Evolutionary conservation across 2,888 invertebrate genomes (phyloP).

Genomic region (Drosophila rubida): DNA sequence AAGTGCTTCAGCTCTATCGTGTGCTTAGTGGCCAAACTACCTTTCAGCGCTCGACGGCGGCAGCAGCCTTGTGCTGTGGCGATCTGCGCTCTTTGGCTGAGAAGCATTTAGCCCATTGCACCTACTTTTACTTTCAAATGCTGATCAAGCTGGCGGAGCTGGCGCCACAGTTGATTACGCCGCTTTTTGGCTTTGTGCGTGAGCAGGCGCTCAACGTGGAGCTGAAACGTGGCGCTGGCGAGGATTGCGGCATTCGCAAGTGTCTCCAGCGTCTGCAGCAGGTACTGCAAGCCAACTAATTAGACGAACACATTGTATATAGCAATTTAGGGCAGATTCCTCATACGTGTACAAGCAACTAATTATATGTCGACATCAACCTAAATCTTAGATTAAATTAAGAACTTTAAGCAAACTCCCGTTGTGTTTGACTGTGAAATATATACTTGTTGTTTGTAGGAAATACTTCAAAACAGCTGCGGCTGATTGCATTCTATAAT

Average conservation of each 20-base stretch:
- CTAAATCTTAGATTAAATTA: too few species aligned
- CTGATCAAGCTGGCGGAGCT: constrained; percentile 79
- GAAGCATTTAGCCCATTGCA: constrained; percentile 84
- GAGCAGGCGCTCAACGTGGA: constrained; percentile 81
- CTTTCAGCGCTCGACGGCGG: constrained; percentile 59
- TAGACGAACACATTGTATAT: too few species aligned
- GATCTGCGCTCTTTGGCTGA: constrained; percentile 79
- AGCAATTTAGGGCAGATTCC: too few species aligned
- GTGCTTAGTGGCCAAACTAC: constrained; percentile 58
- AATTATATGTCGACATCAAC: too few species aligned
- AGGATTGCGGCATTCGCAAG: constrained; percentile 82
- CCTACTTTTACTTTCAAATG: constrained; percentile 83
- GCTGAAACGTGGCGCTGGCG: constrained; percentile 82
- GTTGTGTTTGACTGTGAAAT: too few species aligned
- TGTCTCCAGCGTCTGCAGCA: constrained; percentile 72
- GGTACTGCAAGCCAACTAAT: constrained; percentile 24
- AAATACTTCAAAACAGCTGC: too few species aligned
- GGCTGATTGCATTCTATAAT: too few species aligned
- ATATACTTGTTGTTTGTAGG: too few species aligned
- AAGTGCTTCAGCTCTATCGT: constrained; percentile 76
- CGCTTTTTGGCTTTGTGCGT: constrained; percentile 74
- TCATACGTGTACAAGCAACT: too few species aligned
- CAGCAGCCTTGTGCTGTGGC: constrained; percentile 66
- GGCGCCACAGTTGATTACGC: constrained; percentile 70
- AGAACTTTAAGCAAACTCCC: too few species aligned